phyloP scores from a whole-genome alignment of 2,797 vertebrate genomes.

The Gorsachius magnificus region DNA sequence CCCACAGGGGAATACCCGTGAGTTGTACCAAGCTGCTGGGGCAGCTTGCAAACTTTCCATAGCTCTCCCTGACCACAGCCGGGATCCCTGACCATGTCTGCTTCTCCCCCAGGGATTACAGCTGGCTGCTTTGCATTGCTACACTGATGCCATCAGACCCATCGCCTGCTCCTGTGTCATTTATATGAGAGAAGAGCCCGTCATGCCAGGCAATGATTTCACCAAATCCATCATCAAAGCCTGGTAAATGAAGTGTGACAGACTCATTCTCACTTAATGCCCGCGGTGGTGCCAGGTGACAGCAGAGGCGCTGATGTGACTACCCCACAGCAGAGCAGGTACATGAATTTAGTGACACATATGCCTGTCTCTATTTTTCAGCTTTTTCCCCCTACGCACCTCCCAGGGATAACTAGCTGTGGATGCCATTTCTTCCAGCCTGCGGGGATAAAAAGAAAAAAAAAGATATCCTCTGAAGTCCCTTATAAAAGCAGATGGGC shows the following conservation, averaged over 20 bases:
- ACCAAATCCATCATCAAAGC: slow-evolving; percentile 52
- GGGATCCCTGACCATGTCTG: background rate
- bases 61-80: background rate
- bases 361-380: background rate
- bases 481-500: slow-evolving; percentile 25
- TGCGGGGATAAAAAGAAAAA: background rate
- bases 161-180: background rate
- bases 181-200: background rate
- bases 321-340: slow-evolving; percentile 31
- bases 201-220: slow-evolving; percentile 22
- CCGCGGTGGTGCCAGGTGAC: background rate
- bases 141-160: background rate
- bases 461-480: background rate
- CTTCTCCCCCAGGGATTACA: background rate
- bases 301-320: slow-evolving; percentile 25
- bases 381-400: background rate
- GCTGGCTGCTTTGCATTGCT: background rate
- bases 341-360: slow-evolving; percentile 52
- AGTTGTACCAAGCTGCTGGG: background rate
- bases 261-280: slow-evolving; percentile 43
- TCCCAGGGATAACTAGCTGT: background rate
- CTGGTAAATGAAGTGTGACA: slow-evolving; percentile 60
- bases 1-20: background rate
- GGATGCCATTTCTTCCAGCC: background rate
- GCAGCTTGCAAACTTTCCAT: background rate